Conservation (phyloP, 1,140 invertebrate genomes). For the Eriocheir sinensis region DNA sequence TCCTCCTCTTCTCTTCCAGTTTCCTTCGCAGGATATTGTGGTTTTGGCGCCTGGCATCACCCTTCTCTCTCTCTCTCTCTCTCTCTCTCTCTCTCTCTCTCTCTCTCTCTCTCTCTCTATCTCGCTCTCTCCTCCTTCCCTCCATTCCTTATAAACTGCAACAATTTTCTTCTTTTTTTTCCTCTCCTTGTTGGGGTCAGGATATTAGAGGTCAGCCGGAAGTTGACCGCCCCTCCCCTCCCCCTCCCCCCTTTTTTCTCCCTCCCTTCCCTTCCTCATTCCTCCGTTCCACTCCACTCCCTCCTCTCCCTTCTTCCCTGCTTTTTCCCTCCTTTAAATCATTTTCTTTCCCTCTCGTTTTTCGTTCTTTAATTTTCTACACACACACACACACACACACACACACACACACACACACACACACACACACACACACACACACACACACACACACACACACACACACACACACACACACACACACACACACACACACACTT, state of each 20-base stretch:
- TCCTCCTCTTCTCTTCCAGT: background rate
- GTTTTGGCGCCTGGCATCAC: too few relatives aligned
- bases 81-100: constrained; percentile 43
- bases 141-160: background rate
- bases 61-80: background rate
- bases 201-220: constrained; percentile 18
- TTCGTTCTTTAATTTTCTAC: background rate
- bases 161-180: background rate
- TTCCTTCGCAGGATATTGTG: too few relatives aligned
- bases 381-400: too few relatives aligned
- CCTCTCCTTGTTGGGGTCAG: background rate
- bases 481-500: background rate
- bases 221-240: background rate
- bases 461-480: background rate
- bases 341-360: background rate
- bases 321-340: background rate
- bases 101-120: constrained; percentile 39
- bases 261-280: background rate
- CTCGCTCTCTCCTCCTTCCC: background rate
- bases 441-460: background rate
- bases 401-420: too few relatives aligned
- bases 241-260: background rate
- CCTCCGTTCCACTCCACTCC: background rate
- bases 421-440: constrained; percentile 22
- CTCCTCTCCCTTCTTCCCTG: background rate